These are phyloP conservation scores for Cephalophus harveyi DNA, from an alignment of 2,113 vertebrate species.

Conservation along the genomic window DNA sequence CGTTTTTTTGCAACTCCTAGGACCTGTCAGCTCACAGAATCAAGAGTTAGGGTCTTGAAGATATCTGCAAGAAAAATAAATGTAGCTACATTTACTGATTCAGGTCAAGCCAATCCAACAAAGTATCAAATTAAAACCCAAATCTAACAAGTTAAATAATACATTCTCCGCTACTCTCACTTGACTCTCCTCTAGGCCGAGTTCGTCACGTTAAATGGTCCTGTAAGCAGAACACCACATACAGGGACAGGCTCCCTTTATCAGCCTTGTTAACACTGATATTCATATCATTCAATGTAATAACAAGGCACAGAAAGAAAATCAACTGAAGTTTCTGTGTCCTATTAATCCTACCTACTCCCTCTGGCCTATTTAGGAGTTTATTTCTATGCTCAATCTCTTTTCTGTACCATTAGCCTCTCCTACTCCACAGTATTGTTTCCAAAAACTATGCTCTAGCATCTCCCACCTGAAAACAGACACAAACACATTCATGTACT, in stretches of 20 bases:
- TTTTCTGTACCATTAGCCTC: neutral
- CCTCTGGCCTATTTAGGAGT: neutral
- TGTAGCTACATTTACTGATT: neutral
- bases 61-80: neutral
- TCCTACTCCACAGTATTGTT: neutral
- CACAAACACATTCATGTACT: neutral
- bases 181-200: neutral
- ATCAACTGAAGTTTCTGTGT: neutral
- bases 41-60: neutral
- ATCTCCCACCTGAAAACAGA: conserved; percentile 1
- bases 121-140: neutral
- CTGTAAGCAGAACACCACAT: neutral
- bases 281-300: neutral
- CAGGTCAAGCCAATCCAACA: neutral
- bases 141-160: conserved; percentile 11
- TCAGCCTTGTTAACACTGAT: neutral
- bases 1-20: neutral
- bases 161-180: neutral
- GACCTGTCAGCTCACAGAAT: conserved; percentile 8
- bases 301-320: neutral
- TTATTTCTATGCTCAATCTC: neutral
- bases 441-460: neutral
- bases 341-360: neutral
- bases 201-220: neutral
- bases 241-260: neutral